Conservation (phyloP, 2,113 vertebrate genomes). For the Gobiocypris rarus region DNA sequence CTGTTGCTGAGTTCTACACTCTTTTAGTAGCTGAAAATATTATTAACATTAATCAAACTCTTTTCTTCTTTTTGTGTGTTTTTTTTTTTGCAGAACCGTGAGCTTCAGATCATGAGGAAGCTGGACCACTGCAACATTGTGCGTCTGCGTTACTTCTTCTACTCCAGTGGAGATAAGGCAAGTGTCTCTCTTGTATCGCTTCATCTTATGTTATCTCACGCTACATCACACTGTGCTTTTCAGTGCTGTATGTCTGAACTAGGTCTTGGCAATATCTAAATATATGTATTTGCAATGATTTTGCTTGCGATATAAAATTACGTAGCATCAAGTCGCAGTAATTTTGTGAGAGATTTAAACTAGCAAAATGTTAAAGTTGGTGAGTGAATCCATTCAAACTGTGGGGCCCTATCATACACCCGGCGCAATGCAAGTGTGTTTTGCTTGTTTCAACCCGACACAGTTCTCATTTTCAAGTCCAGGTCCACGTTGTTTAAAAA, state of each 20-base stretch:
- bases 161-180: conserved; percentile 99
- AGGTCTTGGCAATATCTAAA: not conserved
- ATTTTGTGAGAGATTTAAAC: too few species aligned
- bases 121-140: conserved; percentile 99
- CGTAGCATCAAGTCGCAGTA: not conserved
- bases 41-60: not conserved
- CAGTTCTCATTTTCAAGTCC: too few species aligned
- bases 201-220: not conserved
- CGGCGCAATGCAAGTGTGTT: too few species aligned
- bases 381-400: too few species aligned
- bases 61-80: conserved; percentile 50
- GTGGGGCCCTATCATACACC: too few species aligned
- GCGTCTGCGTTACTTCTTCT: conserved; percentile 99
- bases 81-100: conserved; percentile 87
- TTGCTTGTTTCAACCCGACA: too few species aligned
- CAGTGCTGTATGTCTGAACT: not conserved
- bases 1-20: not conserved
- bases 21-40: not conserved
- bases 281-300: not conserved
- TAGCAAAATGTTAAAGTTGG: not conserved
- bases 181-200: conserved; percentile 53
- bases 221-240: not conserved
- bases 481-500: too few species aligned
- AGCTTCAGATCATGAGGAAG: conserved; percentile 99
- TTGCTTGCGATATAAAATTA: not conserved